Conservation (phyloP, 2,797 vertebrate species). For the Sarcophilus harrisii region DNA sequence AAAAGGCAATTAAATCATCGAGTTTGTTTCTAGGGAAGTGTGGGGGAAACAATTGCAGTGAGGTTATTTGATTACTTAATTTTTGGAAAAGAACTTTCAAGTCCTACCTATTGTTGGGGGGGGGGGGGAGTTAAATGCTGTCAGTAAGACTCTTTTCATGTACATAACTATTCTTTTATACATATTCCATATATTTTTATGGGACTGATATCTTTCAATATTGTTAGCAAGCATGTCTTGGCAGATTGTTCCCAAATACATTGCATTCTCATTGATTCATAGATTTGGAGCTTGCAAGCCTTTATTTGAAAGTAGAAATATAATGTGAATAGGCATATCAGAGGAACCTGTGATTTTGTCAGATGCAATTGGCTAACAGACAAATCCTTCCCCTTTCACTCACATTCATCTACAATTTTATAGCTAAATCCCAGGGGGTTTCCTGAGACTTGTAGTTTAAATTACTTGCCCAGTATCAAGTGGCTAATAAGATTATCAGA, state of each 20-base stretch:
- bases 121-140: neutral
- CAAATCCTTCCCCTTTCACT: neutral
- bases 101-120: slow-evolving; percentile 6
- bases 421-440: neutral
- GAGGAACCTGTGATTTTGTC: neutral
- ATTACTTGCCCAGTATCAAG: neutral
- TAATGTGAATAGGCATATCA: neutral
- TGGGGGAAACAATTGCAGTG: slow-evolving; percentile 28
- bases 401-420: neutral
- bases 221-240: neutral
- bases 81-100: slow-evolving; percentile 51
- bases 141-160: neutral
- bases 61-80: slow-evolving; percentile 52
- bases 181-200: neutral
- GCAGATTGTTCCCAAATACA: neutral
- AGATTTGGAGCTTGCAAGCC: neutral
- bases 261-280: neutral
- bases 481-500: neutral
- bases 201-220: neutral
- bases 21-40: slow-evolving; percentile 42
- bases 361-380: neutral
- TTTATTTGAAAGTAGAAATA: neutral
- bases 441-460: neutral
- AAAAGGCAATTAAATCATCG: slow-evolving; percentile 53
- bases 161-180: neutral